A percentile compares a stretch with the other conserved stretches of the same genome.
phyloP scores from a whole-genome alignment of 2,113 vertebrate species.

The Pseudorectes ferrugineus region DNA sequence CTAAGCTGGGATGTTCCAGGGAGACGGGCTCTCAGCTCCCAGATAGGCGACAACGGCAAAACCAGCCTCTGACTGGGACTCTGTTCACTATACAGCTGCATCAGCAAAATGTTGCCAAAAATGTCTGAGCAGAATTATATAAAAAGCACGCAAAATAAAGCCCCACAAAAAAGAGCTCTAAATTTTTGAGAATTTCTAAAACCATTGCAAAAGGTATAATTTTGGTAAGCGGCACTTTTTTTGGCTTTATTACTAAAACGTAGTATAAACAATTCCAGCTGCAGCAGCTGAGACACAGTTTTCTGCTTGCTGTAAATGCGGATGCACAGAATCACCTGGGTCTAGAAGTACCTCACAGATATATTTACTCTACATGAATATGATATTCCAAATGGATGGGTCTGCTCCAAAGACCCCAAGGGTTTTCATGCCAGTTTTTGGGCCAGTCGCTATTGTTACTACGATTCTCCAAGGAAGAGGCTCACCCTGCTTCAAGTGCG shows the following conservation, averaged over 20 bases:
- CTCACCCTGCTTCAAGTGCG: accelerated
- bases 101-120: not conserved
- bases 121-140: not conserved
- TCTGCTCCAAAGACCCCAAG: not conserved
- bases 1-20: not conserved
- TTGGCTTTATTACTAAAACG: not conserved
- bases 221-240: not conserved
- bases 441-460: accelerated
- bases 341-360: not conserved
- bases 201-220: not conserved
- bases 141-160: not conserved
- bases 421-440: not conserved
- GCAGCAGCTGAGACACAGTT: not conserved
- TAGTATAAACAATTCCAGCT: not conserved
- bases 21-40: not conserved
- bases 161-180: not conserved
- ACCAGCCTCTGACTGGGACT: not conserved
- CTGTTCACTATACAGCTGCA: not conserved
- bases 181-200: not conserved
- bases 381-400: not conserved
- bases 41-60: not conserved
- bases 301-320: not conserved
- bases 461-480: accelerated
- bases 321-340: not conserved
- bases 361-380: not conserved